Conservation (phyloP, 2,113 vertebrate species). For the Gyps fulvus region DNA sequence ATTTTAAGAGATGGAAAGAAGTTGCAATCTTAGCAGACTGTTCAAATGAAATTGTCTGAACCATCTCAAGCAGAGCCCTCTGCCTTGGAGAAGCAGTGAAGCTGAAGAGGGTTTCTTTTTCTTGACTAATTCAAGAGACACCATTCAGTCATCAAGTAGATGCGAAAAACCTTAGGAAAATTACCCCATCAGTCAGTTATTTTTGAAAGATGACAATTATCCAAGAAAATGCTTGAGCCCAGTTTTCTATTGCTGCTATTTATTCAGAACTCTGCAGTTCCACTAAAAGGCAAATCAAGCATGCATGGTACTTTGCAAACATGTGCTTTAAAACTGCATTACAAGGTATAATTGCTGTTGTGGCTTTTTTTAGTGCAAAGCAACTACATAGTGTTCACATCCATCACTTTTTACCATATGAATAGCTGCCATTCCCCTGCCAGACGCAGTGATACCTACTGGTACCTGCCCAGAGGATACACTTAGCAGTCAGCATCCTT, state of each 20-base stretch:
- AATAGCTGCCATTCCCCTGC: not conserved
- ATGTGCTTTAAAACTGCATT: not conserved
- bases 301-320: not conserved
- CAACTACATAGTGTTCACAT: not conserved
- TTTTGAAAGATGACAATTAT: slow-evolving; percentile 20
- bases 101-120: not conserved
- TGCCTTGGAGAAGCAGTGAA: not conserved
- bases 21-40: not conserved
- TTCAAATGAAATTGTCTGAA: not conserved
- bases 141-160: not conserved
- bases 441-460: not conserved
- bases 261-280: not conserved
- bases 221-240: not conserved
- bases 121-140: not conserved
- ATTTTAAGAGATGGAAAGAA: not conserved
- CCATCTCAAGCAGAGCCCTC: not conserved
- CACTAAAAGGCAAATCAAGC: slow-evolving; percentile 1
- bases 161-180: not conserved
- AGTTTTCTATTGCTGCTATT: slow-evolving; percentile 9
- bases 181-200: not conserved
- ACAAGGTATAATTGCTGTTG: not conserved
- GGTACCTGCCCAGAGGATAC: not conserved
- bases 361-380: not conserved
- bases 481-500: not conserved
- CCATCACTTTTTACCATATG: not conserved